Evolutionary conservation across 1,140 invertebrate species (phyloP).

Genomic region (Schlechtendalia chinensis): DNA sequence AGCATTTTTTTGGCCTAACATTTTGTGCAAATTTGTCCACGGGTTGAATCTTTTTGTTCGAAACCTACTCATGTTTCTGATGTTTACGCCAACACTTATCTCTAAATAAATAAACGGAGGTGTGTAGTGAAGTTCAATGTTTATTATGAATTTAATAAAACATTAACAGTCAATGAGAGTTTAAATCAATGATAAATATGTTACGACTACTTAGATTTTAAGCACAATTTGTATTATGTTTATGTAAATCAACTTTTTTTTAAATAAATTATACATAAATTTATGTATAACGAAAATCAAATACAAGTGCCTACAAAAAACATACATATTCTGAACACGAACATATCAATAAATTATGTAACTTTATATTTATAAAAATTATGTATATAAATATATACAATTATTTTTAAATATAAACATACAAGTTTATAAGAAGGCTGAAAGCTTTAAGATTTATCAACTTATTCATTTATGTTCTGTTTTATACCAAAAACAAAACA

Average conservation of each 20-base stretch:
- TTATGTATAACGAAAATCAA: neutral
- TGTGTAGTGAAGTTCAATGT: neutral
- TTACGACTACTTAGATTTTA: neutral
- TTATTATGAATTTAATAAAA: neutral
- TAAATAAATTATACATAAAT: neutral
- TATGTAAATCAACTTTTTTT: neutral
- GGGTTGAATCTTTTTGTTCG: constrained; percentile 38
- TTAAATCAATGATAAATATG: neutral
- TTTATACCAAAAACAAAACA: neutral
- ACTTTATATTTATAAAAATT: too few relatives aligned
- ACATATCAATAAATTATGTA: too few relatives aligned
- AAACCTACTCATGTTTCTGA: constrained; percentile 23
- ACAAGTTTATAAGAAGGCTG: neutral
- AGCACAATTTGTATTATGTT: too few relatives aligned
- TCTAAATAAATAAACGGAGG: constrained; percentile 25
- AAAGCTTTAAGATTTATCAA: neutral
- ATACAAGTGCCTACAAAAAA: neutral
- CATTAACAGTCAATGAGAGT: neutral
- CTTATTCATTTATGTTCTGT: neutral
- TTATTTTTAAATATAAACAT: neutral
- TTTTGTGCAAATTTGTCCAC: constrained; percentile 38
- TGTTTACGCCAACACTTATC: neutral
- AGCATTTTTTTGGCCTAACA: neutral
- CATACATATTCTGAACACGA: neutral
- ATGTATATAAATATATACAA: too few relatives aligned